Evolutionary conservation across 2,797 vertebrate species (phyloP).

Genomic region (Acipenser transmontanus): DNA sequence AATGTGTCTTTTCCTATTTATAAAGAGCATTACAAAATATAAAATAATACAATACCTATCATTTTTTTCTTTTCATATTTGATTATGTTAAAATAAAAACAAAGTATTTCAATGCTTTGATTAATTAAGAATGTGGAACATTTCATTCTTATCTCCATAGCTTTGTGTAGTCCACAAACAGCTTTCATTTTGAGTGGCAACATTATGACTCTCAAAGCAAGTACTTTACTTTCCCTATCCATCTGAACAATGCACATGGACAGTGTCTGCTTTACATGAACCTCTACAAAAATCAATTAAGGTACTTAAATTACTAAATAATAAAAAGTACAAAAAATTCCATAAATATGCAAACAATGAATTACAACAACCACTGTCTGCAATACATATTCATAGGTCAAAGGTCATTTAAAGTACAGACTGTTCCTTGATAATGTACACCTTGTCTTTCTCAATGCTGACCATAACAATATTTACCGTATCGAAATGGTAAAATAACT

Average conservation of each 20-base stretch:
- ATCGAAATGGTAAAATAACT: constrained; percentile 36
- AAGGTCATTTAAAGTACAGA: constrained; percentile 32
- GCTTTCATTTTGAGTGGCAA: background rate
- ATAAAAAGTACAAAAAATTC: background rate
- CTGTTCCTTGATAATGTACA: constrained; percentile 48
- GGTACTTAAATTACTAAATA: background rate
- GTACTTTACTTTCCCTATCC: no score
- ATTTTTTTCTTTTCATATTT: constrained; percentile 51
- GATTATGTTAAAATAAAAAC: constrained; percentile 49
- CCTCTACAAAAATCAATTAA: background rate
- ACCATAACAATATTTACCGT: constrained; percentile 38
- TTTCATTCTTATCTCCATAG: no score
- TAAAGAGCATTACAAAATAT: constrained; percentile 54
- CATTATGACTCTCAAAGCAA: background rate
- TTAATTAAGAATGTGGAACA: background rate
- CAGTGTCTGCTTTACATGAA: background rate
- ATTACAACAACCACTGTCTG: background rate
- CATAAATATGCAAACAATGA: background rate
- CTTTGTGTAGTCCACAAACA: background rate
- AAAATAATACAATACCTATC: constrained; percentile 44
- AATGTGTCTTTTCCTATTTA: constrained; percentile 45
- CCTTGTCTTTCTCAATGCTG: constrained; percentile 34
- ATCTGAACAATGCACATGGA: background rate
- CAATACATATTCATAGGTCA: background rate
- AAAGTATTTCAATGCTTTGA: background rate